These are phyloP conservation scores for Musca domestica DNA, from an alignment of 1,140 invertebrate genomes.

Conservation along the genomic window DNA sequence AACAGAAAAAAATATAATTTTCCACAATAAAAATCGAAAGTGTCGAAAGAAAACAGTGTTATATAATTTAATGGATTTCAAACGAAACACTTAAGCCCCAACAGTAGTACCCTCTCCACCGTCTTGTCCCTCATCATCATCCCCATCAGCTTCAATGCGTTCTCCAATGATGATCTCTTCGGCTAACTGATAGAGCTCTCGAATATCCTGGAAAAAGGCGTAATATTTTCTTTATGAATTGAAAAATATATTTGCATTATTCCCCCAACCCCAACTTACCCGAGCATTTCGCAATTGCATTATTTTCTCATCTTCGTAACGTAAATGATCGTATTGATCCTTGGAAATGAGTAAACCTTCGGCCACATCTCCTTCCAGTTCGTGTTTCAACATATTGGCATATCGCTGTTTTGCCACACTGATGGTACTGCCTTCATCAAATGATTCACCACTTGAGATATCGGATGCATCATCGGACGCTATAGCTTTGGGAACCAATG, in stretches of 20 bases:
- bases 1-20: too few species aligned
- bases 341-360: slow-evolving; percentile 44
- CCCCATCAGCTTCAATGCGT: slow-evolving; percentile 31
- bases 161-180: slow-evolving; percentile 48
- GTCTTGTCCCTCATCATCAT: slow-evolving; percentile 32
- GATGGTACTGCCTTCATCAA: slow-evolving; percentile 37
- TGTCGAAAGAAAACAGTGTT: too few species aligned
- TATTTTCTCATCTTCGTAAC: slow-evolving; percentile 48
- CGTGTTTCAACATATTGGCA: slow-evolving; percentile 38
- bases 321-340: slow-evolving; percentile 45
- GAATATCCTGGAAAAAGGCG: slow-evolving; percentile 36
- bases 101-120: background rate
- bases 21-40: too few species aligned
- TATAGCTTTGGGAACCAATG: background rate
- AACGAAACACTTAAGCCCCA: too few species aligned
- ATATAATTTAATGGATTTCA: too few species aligned
- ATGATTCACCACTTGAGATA: slow-evolving; percentile 14
- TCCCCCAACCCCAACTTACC: slow-evolving; percentile 26
- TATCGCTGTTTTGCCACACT: slow-evolving; percentile 42
- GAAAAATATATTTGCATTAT: slow-evolving; percentile 4
- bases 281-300: slow-evolving; percentile 41
- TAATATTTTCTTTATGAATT: background rate
- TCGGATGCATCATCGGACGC: slow-evolving; percentile 23
- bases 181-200: slow-evolving; percentile 47
- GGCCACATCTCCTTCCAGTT: slow-evolving; percentile 47